Evolutionary conservation across 2,888 invertebrate species (phyloP).

Genomic region (Harpagoxenus sublaevis): DNA sequence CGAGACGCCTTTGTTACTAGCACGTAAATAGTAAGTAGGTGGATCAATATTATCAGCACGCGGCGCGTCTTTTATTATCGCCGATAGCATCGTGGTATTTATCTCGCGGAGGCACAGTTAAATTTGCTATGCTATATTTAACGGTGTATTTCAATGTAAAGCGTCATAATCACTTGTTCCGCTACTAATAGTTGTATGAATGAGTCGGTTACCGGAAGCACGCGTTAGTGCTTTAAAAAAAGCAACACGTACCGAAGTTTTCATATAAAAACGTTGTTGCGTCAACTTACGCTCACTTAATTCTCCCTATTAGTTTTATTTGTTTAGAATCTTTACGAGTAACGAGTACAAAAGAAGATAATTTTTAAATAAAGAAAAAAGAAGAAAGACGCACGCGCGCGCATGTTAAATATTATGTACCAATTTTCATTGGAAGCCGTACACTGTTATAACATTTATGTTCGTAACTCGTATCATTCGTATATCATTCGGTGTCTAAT

Average conservation of each 20-base stretch:
- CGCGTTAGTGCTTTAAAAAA: conserved; percentile 38
- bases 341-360: neutral
- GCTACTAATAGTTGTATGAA: conserved; percentile 55
- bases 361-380: neutral
- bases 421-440: neutral
- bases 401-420: neutral
- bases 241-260: conserved; percentile 36
- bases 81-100: conserved; percentile 46
- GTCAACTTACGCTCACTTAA: neutral
- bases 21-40: conserved; percentile 59
- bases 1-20: conserved; percentile 45
- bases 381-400: neutral
- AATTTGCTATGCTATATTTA: conserved; percentile 50
- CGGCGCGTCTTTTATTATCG: conserved; percentile 51
- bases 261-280: conserved; percentile 33
- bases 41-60: conserved; percentile 49
- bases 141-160: conserved; percentile 46
- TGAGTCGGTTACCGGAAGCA: conserved; percentile 51
- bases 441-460: neutral
- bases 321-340: neutral
- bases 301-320: conserved; percentile 15
- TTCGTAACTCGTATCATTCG: neutral
- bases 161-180: conserved; percentile 48
- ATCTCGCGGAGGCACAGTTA: conserved; percentile 49
- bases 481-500: neutral